Conservation (phyloP, 2,113 vertebrate species). For the Melospiza melodia region DNA sequence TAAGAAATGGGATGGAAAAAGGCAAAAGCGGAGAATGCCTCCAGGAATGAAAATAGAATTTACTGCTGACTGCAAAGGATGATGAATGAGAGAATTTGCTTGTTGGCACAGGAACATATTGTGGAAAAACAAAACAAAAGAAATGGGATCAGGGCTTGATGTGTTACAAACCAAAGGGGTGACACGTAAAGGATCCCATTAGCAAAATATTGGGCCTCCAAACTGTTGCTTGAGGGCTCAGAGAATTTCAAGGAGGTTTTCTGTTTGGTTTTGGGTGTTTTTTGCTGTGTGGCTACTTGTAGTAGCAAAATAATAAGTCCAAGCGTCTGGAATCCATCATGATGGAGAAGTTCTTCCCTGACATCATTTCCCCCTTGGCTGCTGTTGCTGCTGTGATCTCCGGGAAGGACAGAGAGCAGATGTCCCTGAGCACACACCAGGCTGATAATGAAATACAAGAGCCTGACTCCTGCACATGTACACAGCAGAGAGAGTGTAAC, state of each 20-base stretch:
- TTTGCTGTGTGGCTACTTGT: background rate
- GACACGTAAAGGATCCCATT: background rate
- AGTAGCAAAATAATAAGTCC: background rate
- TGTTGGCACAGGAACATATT: background rate
- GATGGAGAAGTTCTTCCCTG: background rate
- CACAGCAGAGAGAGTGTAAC: background rate
- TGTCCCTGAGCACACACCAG: background rate
- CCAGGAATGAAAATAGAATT: background rate
- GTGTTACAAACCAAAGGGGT: background rate
- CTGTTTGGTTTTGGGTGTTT: background rate
- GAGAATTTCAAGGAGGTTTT: background rate
- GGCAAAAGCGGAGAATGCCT: background rate
- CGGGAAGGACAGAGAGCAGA: background rate
- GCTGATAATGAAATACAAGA: background rate
- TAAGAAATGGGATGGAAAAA: background rate
- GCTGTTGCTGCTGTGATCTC: background rate
- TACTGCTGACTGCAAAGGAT: background rate
- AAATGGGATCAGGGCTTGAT: background rate
- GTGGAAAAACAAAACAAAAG: background rate
- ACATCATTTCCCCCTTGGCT: background rate
- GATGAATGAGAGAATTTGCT: slow-evolving; percentile 16
- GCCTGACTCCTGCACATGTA: background rate
- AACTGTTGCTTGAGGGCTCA: background rate
- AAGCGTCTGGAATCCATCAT: background rate
- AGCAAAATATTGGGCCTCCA: background rate